Evolutionary conservation across 2,797 vertebrate species (phyloP), one percentile per base, ranked within the genome.

Genomic region (Rhinatrema bivittatum): DNA sequence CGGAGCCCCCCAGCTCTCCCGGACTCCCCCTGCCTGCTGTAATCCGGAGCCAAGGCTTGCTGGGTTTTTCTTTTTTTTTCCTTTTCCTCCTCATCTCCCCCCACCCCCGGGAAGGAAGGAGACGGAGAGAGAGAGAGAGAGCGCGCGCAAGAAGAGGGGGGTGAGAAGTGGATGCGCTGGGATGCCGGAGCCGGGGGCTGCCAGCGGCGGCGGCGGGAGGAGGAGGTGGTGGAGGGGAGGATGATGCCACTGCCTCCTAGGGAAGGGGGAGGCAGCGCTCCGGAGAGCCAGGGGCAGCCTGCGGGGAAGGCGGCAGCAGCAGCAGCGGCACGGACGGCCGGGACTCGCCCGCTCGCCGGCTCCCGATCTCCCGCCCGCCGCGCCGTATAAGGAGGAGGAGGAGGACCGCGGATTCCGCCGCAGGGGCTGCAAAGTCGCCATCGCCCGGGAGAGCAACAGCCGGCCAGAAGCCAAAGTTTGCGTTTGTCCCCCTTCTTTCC

Each of bases 191-290:
- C 65, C 45, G 50, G 21, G 76, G 57, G 63, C 62, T 58, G 60
- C 22, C 16, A 11, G 16, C 20, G 9, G 15, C 59, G 50, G 32
- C 18, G 29, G 55, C 39, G 41, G 68, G 61, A 72, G 75, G 65
- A 59, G 72, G 69, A 53, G 70, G 71, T 64, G 72, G 58, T 24
- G 58, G 70, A 57, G 74, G 49, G 55, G 68, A 59, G 60, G 75
- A 80, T 53, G 74, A 79, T 76, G 76, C 77, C 46, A 50, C 56
- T 50, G 62, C 72, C 67, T 72, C 50, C 41, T 76, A 65, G 61
- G 60, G 63, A 71, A 68, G 57, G 45, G 36, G 47, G 48, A 55
- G 32, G n/a, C n/a, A n/a, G 40, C 58, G 34, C 59, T 53, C 58
- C 32, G 54, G 43, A 31, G 52, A 42, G 38, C 32, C 23, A 37